Conservation (phyloP, 2,888 invertebrate species). For the Drosophila lutescens region DNA sequence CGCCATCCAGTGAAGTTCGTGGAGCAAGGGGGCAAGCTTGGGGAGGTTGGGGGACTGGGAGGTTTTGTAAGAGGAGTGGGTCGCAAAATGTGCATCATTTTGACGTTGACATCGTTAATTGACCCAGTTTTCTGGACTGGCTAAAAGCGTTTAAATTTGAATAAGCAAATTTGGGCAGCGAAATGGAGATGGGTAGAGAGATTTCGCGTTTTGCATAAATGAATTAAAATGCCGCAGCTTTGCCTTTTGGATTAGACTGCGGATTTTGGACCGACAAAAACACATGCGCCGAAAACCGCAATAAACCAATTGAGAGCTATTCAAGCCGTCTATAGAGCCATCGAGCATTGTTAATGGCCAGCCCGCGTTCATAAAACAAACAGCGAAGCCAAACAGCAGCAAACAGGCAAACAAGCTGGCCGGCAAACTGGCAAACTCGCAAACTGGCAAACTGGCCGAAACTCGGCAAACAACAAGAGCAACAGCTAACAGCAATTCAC, state of each 20-base stretch:
- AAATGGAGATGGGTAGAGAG: constrained; percentile 27
- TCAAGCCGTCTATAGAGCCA: constrained; percentile 50
- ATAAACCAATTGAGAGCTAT: constrained; percentile 42
- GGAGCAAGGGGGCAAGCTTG: no score
- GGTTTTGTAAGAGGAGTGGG: constrained; percentile 9
- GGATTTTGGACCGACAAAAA: constrained; percentile 23
- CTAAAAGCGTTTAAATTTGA: constrained; percentile 68
- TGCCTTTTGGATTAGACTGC: constrained; percentile 37
- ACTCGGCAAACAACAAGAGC: constrained; percentile 45
- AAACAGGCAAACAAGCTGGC: constrained; percentile 50
- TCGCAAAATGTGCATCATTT: constrained; percentile 44
- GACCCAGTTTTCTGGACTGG: constrained; percentile 56
- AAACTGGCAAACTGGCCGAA: constrained; percentile 42
- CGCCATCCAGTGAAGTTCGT: constrained; percentile 24
- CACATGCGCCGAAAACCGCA: constrained; percentile 50
- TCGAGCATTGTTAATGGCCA: constrained; percentile 70
- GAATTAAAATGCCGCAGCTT: constrained; percentile 53
- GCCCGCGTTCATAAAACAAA: constrained; percentile 69
- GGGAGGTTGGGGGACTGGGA: not conserved
- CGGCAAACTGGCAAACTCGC: constrained; percentile 56
- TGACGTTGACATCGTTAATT: constrained; percentile 62
- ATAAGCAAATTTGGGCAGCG: constrained; percentile 58
- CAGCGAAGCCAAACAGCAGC: constrained; percentile 54
- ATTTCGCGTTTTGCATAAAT: constrained; percentile 69
- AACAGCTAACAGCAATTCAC: constrained; percentile 74